A percentile compares a stretch with the other conserved stretches of the same genome.
phyloP scores from a whole-genome alignment of 2,797 vertebrate species.

The Dromococcyx pavoninus region DNA sequence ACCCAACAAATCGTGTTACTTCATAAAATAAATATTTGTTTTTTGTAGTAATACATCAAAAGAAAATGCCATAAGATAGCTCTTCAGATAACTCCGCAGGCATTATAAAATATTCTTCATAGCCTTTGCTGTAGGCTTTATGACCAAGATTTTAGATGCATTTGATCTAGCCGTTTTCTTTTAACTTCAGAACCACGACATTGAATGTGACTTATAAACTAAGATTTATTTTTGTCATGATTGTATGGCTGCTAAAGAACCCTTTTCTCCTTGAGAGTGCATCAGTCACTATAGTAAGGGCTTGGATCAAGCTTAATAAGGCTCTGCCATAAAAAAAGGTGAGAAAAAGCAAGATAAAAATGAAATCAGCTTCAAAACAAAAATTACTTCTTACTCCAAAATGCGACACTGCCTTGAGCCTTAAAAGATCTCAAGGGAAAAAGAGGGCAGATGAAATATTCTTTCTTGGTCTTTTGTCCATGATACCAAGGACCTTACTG shows the following conservation, averaged over 20 bases:
- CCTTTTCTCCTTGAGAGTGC: neutral
- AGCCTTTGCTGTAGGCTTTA: neutral
- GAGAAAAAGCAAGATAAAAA: neutral
- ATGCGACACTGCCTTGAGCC: neutral
- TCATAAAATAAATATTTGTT: constrained; percentile 21
- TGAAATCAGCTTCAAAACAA: neutral
- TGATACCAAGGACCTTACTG: neutral
- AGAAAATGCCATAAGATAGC: neutral
- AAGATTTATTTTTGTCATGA: neutral
- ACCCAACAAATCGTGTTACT: constrained; percentile 35
- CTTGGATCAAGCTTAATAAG: neutral
- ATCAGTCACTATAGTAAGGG: neutral
- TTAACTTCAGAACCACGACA: neutral
- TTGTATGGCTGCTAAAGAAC: neutral
- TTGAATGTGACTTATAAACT: neutral
- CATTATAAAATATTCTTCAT: neutral
- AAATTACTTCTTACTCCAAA: neutral
- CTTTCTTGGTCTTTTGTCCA: neutral
- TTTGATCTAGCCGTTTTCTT: neutral
- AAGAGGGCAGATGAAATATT: neutral
- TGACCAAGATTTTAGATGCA: neutral
- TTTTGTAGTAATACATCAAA: neutral
- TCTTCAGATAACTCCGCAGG: neutral
- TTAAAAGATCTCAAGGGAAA: neutral
- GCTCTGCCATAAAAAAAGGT: neutral